Base-by-base conservation (phyloP, 2,113 vertebrate species). In the Romanogobio albipinnatus region DNA sequence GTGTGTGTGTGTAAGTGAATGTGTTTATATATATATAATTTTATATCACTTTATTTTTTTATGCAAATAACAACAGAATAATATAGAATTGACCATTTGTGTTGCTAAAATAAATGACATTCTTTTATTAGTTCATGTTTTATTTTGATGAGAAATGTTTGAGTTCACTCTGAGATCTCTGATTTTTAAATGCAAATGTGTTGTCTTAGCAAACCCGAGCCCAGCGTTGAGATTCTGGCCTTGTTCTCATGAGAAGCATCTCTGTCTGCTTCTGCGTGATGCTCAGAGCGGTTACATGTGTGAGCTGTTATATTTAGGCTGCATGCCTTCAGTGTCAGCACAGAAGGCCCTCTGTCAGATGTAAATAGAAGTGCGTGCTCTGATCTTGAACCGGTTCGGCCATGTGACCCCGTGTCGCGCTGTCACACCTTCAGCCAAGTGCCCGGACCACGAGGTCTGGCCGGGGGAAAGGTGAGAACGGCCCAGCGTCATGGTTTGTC, bases 291-390 rank as follows among this genome's bases (percentile, higher is more conserved):
- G 9, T 83, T 19, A 61, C 86, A 85, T 87, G 89, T 83, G 47
- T 86, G 68, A 76, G 49, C 76, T 56, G 76, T 85, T 93, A 94
- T 91, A 93, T 94, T 92, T 93, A 93, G 92, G 78, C 77, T 39
- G 85, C 88, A 89, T 87, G 89, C 81, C 81, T 79, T 36, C 76
- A 26, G 86, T 90, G 91, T 93, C 90, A 91, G 83, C 82, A 86
- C 90, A 86, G 86, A 85, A 92, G 86, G 89, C 88, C 2, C 9
- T 7, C 33, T 75, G 83, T 86, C 85, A 73, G 89, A 45, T 26
- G 86, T 80, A 83, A 75, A 88, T 85, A 86, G 88, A 88, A 89
- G 78, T 56, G 84, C 82, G 81, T 84, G 68, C 71, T 85, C 89
- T 61, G 53, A 47, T 58, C 64, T 81, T 36, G 51, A 43, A 36